Base-by-base conservation (phyloP, 1,140 invertebrate species). In the Drosophila kikkawai region DNA sequence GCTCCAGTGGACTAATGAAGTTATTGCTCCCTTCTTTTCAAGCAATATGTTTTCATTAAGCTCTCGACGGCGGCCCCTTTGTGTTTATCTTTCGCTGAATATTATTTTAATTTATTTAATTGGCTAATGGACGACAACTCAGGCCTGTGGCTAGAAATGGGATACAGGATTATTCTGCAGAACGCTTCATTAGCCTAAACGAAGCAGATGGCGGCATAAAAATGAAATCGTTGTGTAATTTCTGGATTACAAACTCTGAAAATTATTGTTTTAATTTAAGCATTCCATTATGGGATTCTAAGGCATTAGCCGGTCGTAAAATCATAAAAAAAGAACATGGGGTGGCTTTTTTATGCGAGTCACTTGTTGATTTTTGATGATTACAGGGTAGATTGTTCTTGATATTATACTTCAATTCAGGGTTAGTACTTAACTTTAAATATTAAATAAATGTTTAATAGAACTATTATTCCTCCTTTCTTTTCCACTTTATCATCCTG, bases 101-200 rank as follows among this genome's bases (percentile, higher is more conserved):
- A 83, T 84, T 67, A 83, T 87, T 88, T 88, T 88, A 82, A 83
- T 80, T 88, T 60, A 87, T 88, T 83, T 83, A 83, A 87, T 87
- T 87, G 84, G 68, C 71, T 74, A 80, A 74, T 78, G 64, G 53
- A 64, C 58, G 56, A 39, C 19, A 7, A 45, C 29, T 57, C 58
- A 61, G 55, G 11, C 48, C 39, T 68, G 41, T 41, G 42, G 42
- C 69, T 83, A 75, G 75, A 67, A 79, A 76, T 82, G 56, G 53
- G 19, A 57, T 57, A 55, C 63, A 7, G 50, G 29, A 58, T 67
- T 67, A 67, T 53, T 26, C n/a, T 11, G 9, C 37, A 58, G n/a
- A 53, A 53, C 71, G 80, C 71, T 80, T 84, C 67, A 84, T 76
- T 84, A 77, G 55, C 42, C 45, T 66, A 73, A 80, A 59, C 42